These are phyloP conservation scores for Procambarus clarkii DNA, from an alignment of 1,140 invertebrate genomes.

Conservation along the genomic window DNA sequence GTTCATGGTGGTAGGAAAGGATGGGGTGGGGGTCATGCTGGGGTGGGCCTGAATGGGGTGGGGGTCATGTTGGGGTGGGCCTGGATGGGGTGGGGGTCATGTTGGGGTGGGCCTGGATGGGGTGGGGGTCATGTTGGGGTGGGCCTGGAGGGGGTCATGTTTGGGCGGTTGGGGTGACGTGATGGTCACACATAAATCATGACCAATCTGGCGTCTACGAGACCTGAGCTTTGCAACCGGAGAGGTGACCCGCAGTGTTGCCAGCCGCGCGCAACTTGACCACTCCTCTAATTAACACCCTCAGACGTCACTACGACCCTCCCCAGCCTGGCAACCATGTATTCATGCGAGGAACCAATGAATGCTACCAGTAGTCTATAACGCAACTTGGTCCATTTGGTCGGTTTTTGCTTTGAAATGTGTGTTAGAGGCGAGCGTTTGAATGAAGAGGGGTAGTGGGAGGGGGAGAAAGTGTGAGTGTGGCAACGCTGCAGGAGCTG, in stretches of 20 bases:
- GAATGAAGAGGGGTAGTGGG: not conserved
- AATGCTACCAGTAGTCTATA: not conserved
- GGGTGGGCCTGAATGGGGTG: too few relatives aligned
- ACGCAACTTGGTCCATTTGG: not conserved
- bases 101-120: too few relatives aligned
- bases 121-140: too few relatives aligned
- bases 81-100: too few relatives aligned
- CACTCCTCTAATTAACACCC: too few relatives aligned
- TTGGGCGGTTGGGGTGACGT: too few relatives aligned
- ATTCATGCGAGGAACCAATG: not conserved
- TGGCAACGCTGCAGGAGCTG: conserved; percentile 8
- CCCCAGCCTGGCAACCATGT: too few relatives aligned
- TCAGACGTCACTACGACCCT: too few relatives aligned
- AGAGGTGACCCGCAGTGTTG: not conserved
- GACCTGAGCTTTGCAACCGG: conserved; percentile 16
- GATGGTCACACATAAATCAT: conserved; percentile 13
- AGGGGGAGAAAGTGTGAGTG: not conserved
- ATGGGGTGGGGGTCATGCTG: too few relatives aligned
- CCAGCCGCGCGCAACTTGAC: not conserved
- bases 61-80: too few relatives aligned
- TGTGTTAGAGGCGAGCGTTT: not conserved
- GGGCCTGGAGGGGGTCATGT: too few relatives aligned
- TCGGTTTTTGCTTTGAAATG: not conserved
- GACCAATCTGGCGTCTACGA: conserved; percentile 3
- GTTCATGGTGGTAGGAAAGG: too few relatives aligned